phyloP scores from a whole-genome alignment of 2,888 invertebrate genomes.

The Leptopilina drosophilae region DNA sequence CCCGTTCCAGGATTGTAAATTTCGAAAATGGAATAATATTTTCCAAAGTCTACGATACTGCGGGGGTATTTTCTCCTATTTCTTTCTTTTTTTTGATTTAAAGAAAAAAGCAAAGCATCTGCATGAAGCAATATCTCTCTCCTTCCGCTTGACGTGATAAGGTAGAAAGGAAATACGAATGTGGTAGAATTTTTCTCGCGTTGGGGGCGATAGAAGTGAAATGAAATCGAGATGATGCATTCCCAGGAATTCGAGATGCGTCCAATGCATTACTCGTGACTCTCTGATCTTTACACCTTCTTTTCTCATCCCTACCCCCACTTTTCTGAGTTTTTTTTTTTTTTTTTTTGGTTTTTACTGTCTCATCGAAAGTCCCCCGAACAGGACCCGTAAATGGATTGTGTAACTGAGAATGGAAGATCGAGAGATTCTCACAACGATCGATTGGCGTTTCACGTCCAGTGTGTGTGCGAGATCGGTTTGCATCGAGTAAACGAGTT shows the following conservation, averaged over 20 bases:
- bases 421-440: slow-evolving; percentile 55
- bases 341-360: neutral
- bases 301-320: slow-evolving; percentile 24
- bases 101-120: slow-evolving; percentile 9
- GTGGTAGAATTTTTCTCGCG: neutral
- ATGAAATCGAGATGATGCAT: slow-evolving; percentile 48
- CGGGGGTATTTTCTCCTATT: neutral
- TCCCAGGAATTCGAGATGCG: slow-evolving; percentile 53
- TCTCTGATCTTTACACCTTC: slow-evolving; percentile 35
- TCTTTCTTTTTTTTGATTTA: too few relatives aligned
- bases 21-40: slow-evolving; percentile 6
- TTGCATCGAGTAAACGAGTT: slow-evolving; percentile 47
- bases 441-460: slow-evolving; percentile 47
- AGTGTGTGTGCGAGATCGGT: slow-evolving; percentile 39
- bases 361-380: neutral
- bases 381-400: slow-evolving; percentile 34
- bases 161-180: slow-evolving; percentile 29
- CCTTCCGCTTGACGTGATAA: slow-evolving; percentile 12
- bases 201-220: slow-evolving; percentile 26
- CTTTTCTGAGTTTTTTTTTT: neutral
- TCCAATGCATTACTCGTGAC: slow-evolving; percentile 49
- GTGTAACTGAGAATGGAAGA: slow-evolving; percentile 54
- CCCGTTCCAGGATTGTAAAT: neutral
- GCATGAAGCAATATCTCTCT: slow-evolving; percentile 8
- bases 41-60: neutral